phyloP scores from a whole-genome alignment of 2,797 vertebrate species.

The Meda fulgida region DNA sequence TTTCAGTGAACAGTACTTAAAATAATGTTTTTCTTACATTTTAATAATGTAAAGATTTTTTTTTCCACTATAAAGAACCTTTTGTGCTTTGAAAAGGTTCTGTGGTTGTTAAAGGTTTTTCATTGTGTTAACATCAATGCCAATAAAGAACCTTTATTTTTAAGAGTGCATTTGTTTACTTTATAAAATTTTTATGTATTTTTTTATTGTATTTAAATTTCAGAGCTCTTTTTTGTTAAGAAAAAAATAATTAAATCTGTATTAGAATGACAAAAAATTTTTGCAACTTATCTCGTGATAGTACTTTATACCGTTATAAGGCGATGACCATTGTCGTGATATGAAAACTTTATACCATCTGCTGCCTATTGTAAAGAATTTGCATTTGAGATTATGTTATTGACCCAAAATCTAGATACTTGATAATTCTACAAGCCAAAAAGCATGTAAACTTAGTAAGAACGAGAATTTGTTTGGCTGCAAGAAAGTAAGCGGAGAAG shows the following conservation, averaged over 20 bases:
- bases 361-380: background rate
- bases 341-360: background rate
- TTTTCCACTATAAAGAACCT: too few species aligned
- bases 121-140: too few species aligned
- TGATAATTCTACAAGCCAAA: background rate
- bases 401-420: slow-evolving; percentile 11
- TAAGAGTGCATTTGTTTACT: background rate
- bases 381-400: background rate
- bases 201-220: background rate
- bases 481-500: background rate
- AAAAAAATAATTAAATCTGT: background rate
- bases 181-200: background rate
- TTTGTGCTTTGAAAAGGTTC: too few species aligned
- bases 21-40: too few species aligned
- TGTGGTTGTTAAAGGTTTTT: too few species aligned
- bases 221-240: background rate
- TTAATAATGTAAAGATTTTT: too few species aligned
- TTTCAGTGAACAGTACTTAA: too few species aligned
- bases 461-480: background rate
- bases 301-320: background rate
- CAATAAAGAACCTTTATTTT: too few species aligned
- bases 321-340: background rate
- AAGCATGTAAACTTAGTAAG: background rate
- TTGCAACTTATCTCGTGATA: background rate
- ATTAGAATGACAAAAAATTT: background rate